Evolutionary conservation across 2,888 invertebrate species (phyloP).

Genomic region (Psococerastis gibbosa): DNA sequence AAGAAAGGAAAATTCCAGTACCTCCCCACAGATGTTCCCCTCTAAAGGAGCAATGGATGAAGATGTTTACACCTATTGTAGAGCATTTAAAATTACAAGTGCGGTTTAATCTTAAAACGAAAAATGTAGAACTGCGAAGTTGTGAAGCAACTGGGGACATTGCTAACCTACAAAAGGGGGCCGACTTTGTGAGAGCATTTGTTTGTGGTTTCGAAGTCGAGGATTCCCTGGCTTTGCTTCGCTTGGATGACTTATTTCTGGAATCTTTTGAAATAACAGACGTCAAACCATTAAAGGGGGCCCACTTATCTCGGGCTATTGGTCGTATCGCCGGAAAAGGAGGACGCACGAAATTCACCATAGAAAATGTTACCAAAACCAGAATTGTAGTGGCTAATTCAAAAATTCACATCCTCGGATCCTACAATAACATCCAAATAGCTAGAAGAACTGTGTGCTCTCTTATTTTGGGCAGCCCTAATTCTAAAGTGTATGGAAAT

Average conservation of each 20-base stretch:
- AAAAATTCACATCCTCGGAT: slow-evolving; percentile 92
- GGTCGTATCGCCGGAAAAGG: slow-evolving; percentile 96
- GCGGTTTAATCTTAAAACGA: slow-evolving; percentile 77
- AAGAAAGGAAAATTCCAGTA: slow-evolving; percentile 61
- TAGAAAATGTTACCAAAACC: slow-evolving; percentile 97
- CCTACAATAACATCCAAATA: slow-evolving; percentile 88
- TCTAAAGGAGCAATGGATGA: slow-evolving; percentile 90
- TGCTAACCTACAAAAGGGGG: slow-evolving; percentile 85
- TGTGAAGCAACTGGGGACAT: slow-evolving; percentile 59
- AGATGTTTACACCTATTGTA: slow-evolving; percentile 90
- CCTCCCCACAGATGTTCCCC: slow-evolving; percentile 89
- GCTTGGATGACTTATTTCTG: slow-evolving; percentile 90
- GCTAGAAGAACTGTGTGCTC: slow-evolving; percentile 91
- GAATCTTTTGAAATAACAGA: slow-evolving; percentile 96
- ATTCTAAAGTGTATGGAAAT: slow-evolving; percentile 95
- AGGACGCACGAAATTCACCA: slow-evolving; percentile 91
- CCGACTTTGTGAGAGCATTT: slow-evolving; percentile 96
- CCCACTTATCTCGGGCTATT: slow-evolving; percentile 87
- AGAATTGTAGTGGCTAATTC: slow-evolving; percentile 92
- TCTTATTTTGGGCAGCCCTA: slow-evolving; percentile 89
- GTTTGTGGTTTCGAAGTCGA: slow-evolving; percentile 92
- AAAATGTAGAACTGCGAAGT: slow-evolving; percentile 71
- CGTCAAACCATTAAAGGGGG: slow-evolving; percentile 86
- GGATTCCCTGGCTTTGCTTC: slow-evolving; percentile 82
- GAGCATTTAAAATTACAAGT: slow-evolving; percentile 88